Conservation (phyloP, 2,888 invertebrate species). For the Lomographa bimaculata region DNA sequence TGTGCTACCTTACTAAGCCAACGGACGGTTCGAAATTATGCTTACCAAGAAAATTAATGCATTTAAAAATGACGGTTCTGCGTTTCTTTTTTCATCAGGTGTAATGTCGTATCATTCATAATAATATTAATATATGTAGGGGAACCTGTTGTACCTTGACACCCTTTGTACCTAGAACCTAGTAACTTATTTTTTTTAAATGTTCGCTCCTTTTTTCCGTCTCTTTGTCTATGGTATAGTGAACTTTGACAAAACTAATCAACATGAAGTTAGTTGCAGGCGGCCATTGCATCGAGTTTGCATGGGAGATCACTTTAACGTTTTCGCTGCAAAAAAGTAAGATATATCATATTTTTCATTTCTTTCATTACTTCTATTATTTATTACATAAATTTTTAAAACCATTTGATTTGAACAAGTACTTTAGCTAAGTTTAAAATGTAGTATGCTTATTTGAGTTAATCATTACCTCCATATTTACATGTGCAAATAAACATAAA, state of each 20-base stretch:
- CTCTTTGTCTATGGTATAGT: background rate
- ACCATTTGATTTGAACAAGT: constrained; percentile 13
- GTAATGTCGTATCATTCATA: too few relatives aligned
- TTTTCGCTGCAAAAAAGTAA: constrained; percentile 12
- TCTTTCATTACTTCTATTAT: constrained; percentile 16
- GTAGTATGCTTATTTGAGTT: constrained; percentile 16
- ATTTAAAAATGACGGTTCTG: too few relatives aligned
- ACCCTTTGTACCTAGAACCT: background rate
- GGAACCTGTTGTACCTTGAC: background rate
- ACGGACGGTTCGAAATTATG: too few relatives aligned
- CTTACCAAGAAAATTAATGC: too few relatives aligned
- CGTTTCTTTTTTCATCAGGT: too few relatives aligned
- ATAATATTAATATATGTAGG: background rate
- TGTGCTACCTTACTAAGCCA: too few relatives aligned
- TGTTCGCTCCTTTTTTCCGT: background rate
- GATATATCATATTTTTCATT: constrained; percentile 13
- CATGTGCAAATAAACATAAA: constrained; percentile 6
- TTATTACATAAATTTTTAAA: constrained; percentile 11
- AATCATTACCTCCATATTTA: constrained; percentile 15
- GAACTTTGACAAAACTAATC: constrained; percentile 1
- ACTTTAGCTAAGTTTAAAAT: constrained; percentile 14
- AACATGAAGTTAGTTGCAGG: background rate
- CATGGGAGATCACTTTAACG: background rate
- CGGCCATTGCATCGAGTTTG: too few relatives aligned
- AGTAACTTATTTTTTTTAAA: background rate